These are phyloP conservation scores for Patella pellucida DNA, from an alignment of 2,888 invertebrate genomes.

Conservation along the genomic window DNA sequence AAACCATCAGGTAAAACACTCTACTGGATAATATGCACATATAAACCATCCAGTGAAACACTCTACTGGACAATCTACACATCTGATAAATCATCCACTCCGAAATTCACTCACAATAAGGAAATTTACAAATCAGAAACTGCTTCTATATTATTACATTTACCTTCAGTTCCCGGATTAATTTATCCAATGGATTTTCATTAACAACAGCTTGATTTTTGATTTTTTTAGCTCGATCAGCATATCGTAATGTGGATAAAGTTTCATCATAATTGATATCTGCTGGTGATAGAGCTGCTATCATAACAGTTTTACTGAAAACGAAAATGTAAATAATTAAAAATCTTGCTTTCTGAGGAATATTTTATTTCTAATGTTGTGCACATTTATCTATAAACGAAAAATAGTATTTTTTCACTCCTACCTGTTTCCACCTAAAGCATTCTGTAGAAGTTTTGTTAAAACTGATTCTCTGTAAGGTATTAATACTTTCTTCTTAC, in stretches of 20 bases:
- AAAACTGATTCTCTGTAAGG: conserved; percentile 71
- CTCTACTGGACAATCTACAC: too few species aligned
- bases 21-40: too few species aligned
- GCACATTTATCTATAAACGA: too few species aligned
- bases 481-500: conserved; percentile 70
- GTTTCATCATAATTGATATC: conserved; percentile 72
- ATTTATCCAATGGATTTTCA: conserved; percentile 71
- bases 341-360: background rate
- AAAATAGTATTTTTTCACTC: too few species aligned
- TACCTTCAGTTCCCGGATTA: conserved; percentile 70
- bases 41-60: too few species aligned
- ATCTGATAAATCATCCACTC: too few species aligned
- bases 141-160: background rate
- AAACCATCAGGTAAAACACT: too few species aligned
- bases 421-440: conserved; percentile 72
- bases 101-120: too few species aligned
- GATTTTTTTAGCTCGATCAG: conserved; percentile 71
- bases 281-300: conserved; percentile 71
- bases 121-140: too few species aligned
- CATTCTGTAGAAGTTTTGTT: conserved; percentile 71
- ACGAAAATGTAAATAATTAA: background rate
- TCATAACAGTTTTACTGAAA: conserved; percentile 71
- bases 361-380: background rate
- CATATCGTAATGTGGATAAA: conserved; percentile 69
- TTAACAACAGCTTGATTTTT: conserved; percentile 71